Conservation (phyloP, 2,888 invertebrate genomes). For the Euspilapteryx auroguttella region DNA sequence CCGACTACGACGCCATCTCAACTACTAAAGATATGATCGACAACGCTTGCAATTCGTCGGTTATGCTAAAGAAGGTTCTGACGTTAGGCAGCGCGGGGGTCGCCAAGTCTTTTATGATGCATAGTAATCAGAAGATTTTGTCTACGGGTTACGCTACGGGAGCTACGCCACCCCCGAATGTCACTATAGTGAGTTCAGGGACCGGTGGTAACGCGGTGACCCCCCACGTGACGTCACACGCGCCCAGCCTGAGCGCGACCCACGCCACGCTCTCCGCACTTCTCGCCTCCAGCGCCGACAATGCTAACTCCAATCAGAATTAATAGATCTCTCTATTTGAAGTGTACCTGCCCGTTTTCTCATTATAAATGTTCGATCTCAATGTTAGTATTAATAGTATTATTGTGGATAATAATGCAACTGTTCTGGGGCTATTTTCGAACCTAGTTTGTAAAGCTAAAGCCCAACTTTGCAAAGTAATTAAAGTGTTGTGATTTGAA, state of each 20-base stretch:
- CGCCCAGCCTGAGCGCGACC: conserved; percentile 46
- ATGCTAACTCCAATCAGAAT: too few species aligned
- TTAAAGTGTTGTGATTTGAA: too few species aligned
- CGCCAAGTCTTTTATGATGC: conserved; percentile 53
- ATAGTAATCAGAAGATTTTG: conserved; percentile 48
- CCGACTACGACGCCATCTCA: conserved; percentile 42
- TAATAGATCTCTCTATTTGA: too few species aligned
- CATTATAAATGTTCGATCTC: too few species aligned
- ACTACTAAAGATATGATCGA: conserved; percentile 56
- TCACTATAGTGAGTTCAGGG: conserved; percentile 50
- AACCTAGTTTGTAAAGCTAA: too few species aligned
- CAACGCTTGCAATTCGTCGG: conserved; percentile 51
- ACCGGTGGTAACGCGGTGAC: conserved; percentile 9
- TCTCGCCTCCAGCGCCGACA: conserved; percentile 29
- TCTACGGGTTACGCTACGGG: conserved; percentile 50
- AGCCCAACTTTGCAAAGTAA: too few species aligned
- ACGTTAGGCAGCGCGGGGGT: conserved; percentile 48
- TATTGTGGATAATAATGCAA: too few species aligned
- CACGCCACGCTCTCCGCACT: conserved; percentile 51
- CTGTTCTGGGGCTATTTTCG: too few species aligned
- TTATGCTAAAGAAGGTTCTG: conserved; percentile 53
- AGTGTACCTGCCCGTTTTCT: too few species aligned
- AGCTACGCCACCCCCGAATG: conserved; percentile 42
- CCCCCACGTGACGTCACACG: conserved; percentile 26
- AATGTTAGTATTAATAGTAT: too few species aligned